Evolutionary conservation across 2,797 vertebrate species (phyloP).

Genomic region (Myiotriccus ornatus): DNA sequence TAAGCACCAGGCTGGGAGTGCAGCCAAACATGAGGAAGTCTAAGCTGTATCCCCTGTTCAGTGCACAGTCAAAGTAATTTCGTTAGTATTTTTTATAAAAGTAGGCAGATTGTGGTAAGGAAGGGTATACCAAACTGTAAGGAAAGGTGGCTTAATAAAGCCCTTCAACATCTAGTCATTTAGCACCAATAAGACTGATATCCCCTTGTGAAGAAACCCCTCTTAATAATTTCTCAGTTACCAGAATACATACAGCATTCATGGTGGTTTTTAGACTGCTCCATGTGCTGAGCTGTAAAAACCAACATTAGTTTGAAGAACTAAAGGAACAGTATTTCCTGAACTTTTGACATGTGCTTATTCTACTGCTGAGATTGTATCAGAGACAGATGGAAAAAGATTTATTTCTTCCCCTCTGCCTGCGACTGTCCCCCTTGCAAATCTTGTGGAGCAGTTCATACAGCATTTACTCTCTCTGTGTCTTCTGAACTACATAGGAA

Average conservation of each 20-base stretch:
- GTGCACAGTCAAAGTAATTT: not conserved
- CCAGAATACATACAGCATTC: not conserved
- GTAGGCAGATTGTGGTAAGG: not conserved
- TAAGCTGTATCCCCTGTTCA: not conserved
- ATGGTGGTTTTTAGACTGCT: not conserved
- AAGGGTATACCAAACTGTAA: not conserved
- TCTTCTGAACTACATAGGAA: not conserved
- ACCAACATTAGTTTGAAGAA: not conserved
- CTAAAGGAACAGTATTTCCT: not conserved
- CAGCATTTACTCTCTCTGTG: not conserved
- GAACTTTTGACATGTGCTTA: not conserved
- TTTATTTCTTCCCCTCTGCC: not conserved
- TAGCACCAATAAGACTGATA: not conserved
- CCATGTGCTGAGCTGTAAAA: not conserved
- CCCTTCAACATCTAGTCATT: not conserved
- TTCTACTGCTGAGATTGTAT: not conserved
- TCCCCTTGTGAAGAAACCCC: not conserved
- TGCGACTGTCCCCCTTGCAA: not conserved
- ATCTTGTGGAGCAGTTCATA: not conserved
- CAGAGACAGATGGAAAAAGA: not conserved
- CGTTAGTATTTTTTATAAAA: not conserved
- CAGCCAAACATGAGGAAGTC: not conserved
- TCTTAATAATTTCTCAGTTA: not conserved
- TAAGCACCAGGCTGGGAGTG: not conserved
- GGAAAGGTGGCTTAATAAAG: not conserved